phyloP scores from a whole-genome alignment of 1,140 invertebrate species.

The Bombyx mandarina region DNA sequence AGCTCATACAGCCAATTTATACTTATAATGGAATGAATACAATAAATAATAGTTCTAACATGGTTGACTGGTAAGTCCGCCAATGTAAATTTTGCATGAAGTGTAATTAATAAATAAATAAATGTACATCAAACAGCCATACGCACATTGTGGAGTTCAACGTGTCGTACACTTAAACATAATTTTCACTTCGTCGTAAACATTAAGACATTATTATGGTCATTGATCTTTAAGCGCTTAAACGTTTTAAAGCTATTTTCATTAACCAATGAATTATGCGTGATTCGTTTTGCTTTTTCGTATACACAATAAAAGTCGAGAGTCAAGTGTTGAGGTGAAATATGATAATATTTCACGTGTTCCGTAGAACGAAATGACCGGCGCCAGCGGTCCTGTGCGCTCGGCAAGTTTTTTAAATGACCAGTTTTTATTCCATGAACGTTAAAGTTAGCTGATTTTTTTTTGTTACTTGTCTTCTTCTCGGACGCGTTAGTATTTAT shows the following conservation, averaged over 20 bases:
- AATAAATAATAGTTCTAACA: too few species aligned
- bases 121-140: too few species aligned
- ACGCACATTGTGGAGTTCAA: too few species aligned
- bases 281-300: neutral
- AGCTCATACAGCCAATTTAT: too few species aligned
- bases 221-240: neutral
- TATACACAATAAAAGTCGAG: slow-evolving; percentile 21
- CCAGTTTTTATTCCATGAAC: slow-evolving; percentile 26
- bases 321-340: slow-evolving; percentile 28
- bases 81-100: too few species aligned
- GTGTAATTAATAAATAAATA: too few species aligned
- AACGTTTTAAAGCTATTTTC: slow-evolving; percentile 2
- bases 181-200: neutral
- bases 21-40: too few species aligned
- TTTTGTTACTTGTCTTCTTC: too few species aligned
- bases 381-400: slow-evolving; percentile 30
- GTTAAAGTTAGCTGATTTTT: too few species aligned
- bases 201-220: neutral
- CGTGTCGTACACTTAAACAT: too few species aligned
- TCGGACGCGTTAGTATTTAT: too few species aligned
- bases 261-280: neutral
- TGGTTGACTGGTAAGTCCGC: too few species aligned
- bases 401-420: slow-evolving; percentile 20
- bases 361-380: slow-evolving; percentile 5
- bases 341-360: slow-evolving; percentile 26